phyloP scores from a whole-genome alignment of 2,113 vertebrate species.

The Oxyura jamaicensis region DNA sequence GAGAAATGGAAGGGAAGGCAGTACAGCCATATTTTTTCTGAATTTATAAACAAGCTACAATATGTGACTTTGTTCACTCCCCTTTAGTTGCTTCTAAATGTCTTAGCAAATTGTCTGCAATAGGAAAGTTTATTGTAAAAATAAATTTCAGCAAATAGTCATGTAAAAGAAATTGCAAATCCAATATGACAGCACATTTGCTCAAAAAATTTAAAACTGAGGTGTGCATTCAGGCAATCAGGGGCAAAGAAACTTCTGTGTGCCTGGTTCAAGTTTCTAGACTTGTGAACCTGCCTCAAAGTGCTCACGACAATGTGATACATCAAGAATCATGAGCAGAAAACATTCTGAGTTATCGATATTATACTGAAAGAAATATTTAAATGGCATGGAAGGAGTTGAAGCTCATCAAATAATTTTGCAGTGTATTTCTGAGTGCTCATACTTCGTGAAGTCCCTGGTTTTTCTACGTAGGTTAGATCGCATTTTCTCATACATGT shows the following conservation, averaged over 20 bases:
- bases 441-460: background rate
- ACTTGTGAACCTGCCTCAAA: background rate
- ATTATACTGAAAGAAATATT: background rate
- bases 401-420: background rate
- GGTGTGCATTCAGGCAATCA: background rate
- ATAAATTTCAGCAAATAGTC: conserved; percentile 3
- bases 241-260: background rate
- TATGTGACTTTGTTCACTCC: background rate
- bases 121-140: conserved; percentile 18
- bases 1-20: background rate
- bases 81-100: background rate
- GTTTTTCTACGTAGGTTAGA: background rate
- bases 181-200: background rate
- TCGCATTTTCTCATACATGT: background rate
- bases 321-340: background rate
- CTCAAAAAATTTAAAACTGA: background rate
- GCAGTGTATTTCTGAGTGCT: background rate
- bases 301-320: background rate
- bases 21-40: background rate
- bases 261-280: background rate
- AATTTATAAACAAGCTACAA: background rate
- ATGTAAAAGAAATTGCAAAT: conserved; percentile 21
- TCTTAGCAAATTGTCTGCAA: background rate
- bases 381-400: background rate
- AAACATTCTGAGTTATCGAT: background rate